A percentile compares a stretch with the other conserved stretches of the same genome.
Conservation (phyloP, 2,888 invertebrate species). For the Trachelus stipa region DNA sequence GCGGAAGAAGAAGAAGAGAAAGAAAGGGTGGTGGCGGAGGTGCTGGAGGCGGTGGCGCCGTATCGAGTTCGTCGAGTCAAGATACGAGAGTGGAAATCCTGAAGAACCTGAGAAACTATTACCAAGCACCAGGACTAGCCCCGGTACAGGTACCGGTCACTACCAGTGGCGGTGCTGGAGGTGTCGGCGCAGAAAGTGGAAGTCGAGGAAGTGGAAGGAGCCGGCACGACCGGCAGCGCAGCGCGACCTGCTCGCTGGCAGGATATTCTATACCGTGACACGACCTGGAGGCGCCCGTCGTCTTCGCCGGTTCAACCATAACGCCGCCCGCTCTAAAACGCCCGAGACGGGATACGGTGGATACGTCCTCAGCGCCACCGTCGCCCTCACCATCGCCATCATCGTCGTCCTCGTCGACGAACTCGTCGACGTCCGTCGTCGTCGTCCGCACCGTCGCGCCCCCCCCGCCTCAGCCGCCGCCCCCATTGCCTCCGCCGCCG, state of each 20-base stretch:
- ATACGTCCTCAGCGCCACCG: conserved; percentile 62
- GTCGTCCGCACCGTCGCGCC: conserved; percentile 38
- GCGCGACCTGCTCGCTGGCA: conserved; percentile 30
- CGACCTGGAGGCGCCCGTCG: conserved; percentile 65
- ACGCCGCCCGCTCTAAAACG: conserved; percentile 67
- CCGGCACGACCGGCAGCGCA: conserved; percentile 34
- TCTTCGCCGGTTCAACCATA: conserved; percentile 66
- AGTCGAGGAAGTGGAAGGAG: conserved; percentile 37
- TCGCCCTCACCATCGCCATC: conserved; percentile 18
- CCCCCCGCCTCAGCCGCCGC: conserved; percentile 31
- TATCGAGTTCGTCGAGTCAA: conserved; percentile 38
- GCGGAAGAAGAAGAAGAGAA: conserved; percentile 57
- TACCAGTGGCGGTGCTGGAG: conserved; percentile 20
- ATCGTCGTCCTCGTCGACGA: conserved; percentile 8
- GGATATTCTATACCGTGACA: conserved; percentile 44
- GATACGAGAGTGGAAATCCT: not conserved
- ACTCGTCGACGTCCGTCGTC: conserved; percentile 56
- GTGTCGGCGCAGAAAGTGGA: conserved; percentile 17
- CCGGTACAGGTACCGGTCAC: conserved; percentile 1
- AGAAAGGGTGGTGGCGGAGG: conserved; percentile 67
- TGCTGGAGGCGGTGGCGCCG: conserved; percentile 54
- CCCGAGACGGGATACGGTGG: conserved; percentile 66
- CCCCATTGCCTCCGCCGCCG: conserved; percentile 39
- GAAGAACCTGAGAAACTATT: not conserved
- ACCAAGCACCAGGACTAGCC: not conserved